A percentile compares a stretch with the other conserved stretches of the same genome.
Evolutionary conservation across 2,797 vertebrate genomes (phyloP).

Genomic region (Coendou prehensilis): DNA sequence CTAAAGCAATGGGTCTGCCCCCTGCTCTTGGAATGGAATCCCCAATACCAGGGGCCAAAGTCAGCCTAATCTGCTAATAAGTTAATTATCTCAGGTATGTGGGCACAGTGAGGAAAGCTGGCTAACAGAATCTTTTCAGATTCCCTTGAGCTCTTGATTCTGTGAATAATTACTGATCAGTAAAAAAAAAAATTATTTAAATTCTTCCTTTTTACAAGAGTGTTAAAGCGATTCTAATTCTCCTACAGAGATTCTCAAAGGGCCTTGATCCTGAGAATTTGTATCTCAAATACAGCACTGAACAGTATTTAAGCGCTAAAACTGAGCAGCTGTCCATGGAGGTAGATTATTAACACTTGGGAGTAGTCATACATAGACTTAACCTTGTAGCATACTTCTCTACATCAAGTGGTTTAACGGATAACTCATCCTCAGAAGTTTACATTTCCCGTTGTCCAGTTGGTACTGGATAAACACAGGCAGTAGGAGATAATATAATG

Average conservation of each 20-base stretch:
- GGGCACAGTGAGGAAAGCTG: not conserved
- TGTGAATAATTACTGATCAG: slow-evolving; percentile 57
- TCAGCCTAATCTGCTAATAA: not conserved
- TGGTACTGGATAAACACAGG: not conserved
- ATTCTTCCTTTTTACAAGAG: slow-evolving; percentile 53
- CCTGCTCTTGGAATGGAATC: too few relatives aligned
- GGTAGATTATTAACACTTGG: slow-evolving; percentile 29
- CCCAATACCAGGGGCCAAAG: not conserved
- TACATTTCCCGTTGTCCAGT: slow-evolving; percentile 10
- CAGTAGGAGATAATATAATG: not conserved
- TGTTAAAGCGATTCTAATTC: slow-evolving; percentile 45
- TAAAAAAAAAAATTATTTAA: slow-evolving; percentile 66
- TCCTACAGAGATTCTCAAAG: slow-evolving; percentile 43
- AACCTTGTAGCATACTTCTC: slow-evolving; percentile 49
- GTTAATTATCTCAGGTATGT: not conserved
- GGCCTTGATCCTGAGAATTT: slow-evolving; percentile 46
- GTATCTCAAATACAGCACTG: slow-evolving; percentile 36
- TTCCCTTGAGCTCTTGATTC: not conserved
- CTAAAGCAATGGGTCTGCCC: not conserved
- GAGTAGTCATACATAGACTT: slow-evolving; percentile 10
- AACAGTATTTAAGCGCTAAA: slow-evolving; percentile 45
- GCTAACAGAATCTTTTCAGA: slow-evolving; percentile 12
- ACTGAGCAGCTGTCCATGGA: slow-evolving; percentile 34
- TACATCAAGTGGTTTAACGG: slow-evolving; percentile 25
- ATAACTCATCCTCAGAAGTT: not conserved